Evolutionary conservation across 2,888 invertebrate genomes (phyloP), one percentile per base, ranked within the genome.

Genomic region (Meliscaeva auricollis): DNA sequence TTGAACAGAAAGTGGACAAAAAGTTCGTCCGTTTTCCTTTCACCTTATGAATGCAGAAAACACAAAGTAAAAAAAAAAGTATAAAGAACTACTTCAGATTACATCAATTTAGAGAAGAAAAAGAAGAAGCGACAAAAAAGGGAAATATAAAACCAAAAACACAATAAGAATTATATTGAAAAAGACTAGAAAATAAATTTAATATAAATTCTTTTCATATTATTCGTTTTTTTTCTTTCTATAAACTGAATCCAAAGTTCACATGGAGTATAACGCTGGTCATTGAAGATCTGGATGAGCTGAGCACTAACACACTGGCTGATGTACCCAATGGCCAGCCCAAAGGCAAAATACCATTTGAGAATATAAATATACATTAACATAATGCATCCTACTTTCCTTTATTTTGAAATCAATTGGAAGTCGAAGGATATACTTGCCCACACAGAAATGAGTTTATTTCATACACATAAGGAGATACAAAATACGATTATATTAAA

Each of bases 121-220:
- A 44, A 56, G 22, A 50, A 35, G 54, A 64, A 78, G 38, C 41
- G 41, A 58, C 48, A 38, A 15, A 56, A 41, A 48, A 56, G n/a
- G n/a, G n/a, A n/a, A n/a, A n/a, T n/a, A n/a, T n/a, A 48, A 26
- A 66, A 52, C 38, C 41, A 13, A 32, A 41, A 41, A 72, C 52
- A 70, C 75, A 79, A 79, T 75, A 84, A 75, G 70, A n/a, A 78
- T 69, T 83, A 83, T 78, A 64, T 64, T 78, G 78, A 62, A 78
- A 75, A 68, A 30, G 52, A 77, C 72, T 77, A 20, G 69, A 77
- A 74, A 77, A 74, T 69, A 84, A 84, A 84, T 84, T 84, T 79
- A 84, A 84, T 84, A 84, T 70, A 84, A 84, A 79, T 84, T 75
- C 83, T 79, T 84, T 84, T 79, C 83, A 22, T 62, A 69, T 60